A percentile compares a stretch with the other conserved stretches of the same genome.
Conservation (phyloP, 2,888 invertebrate species). For the Tachystola acroxantha region DNA sequence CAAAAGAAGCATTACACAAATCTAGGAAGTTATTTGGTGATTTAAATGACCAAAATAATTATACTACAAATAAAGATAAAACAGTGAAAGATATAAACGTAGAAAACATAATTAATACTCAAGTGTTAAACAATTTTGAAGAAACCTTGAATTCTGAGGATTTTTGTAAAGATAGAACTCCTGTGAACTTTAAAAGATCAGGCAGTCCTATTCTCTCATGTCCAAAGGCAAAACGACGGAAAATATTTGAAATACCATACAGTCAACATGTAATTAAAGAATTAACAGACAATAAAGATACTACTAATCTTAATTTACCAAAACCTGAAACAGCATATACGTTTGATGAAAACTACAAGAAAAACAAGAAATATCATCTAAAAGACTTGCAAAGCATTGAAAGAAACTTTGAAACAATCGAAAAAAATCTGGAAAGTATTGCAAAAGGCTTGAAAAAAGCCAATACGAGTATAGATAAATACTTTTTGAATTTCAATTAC, state of each 20-base stretch:
- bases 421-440: conserved; percentile 24
- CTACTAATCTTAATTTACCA: neutral
- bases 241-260: conserved; percentile 51
- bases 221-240: conserved; percentile 52
- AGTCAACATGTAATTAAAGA: conserved; percentile 19
- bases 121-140: conserved; percentile 56
- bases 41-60: conserved; percentile 9
- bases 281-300: neutral
- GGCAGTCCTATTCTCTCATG: conserved; percentile 61
- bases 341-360: conserved; percentile 48
- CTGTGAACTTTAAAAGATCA: conserved; percentile 42
- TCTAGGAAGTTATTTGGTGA: conserved; percentile 37
- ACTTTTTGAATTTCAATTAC: conserved; percentile 28
- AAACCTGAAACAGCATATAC: conserved; percentile 6
- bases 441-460: conserved; percentile 15
- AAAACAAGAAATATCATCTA: conserved; percentile 33
- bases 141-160: conserved; percentile 53
- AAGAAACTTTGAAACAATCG: conserved; percentile 11
- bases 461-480: conserved; percentile 24
- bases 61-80: too few relatives aligned
- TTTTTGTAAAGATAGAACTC: conserved; percentile 32
- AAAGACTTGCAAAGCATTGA: conserved; percentile 33
- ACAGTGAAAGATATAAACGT: conserved; percentile 13
- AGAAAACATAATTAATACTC: conserved; percentile 44
- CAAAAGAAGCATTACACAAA: conserved; percentile 30